Conservation (phyloP, 2,797 vertebrate species). For the Bradypus variegatus region DNA sequence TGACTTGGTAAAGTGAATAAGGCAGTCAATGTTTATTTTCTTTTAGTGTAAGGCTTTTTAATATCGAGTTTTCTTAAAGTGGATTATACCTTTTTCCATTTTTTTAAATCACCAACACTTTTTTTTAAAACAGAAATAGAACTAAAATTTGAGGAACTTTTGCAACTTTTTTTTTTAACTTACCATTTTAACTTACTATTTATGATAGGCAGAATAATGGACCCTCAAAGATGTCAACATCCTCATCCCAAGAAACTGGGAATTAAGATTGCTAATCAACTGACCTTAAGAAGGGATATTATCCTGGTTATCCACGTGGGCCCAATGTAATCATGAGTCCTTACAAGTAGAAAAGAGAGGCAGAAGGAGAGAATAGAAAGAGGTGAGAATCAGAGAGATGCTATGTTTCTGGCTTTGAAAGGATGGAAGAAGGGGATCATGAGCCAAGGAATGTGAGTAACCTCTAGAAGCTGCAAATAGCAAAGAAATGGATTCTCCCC, state of each 20-base stretch:
- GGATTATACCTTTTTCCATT: background rate
- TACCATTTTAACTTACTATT: background rate
- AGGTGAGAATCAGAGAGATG: background rate
- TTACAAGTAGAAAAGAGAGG: background rate
- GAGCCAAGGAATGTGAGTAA: background rate
- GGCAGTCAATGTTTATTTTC: background rate
- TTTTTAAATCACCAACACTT: background rate
- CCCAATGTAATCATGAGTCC: background rate
- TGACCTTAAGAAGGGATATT: background rate
- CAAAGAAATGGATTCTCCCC: background rate
- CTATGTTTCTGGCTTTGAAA: background rate
- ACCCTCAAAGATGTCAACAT: background rate
- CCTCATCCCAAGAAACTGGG: background rate
- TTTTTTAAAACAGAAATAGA: slow-evolving; percentile 21
- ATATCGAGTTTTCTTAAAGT: background rate
- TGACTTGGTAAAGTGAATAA: background rate
- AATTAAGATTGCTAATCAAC: background rate
- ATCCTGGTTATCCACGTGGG: background rate
- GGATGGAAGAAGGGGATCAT: background rate
- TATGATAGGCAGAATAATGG: background rate
- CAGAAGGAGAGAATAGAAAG: background rate
- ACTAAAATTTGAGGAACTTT: slow-evolving; percentile 6
- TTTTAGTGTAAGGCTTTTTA: slow-evolving; percentile 22
- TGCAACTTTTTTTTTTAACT: background rate
- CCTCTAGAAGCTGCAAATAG: background rate